phyloP scores from a whole-genome alignment of 2,113 vertebrate species.

The Orcinus orca region DNA sequence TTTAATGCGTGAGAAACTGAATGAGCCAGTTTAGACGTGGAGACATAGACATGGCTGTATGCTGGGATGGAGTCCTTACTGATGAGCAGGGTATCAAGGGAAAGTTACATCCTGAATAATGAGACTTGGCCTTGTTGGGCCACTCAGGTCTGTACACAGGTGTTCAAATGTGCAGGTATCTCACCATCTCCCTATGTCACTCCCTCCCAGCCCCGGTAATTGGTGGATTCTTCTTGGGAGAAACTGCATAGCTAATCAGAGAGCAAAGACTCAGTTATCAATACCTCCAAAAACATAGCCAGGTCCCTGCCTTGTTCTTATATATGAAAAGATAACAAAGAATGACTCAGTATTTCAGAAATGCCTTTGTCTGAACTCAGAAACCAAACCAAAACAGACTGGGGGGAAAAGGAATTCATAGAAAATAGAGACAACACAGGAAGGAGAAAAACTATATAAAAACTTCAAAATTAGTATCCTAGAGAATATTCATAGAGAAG shows the following conservation, averaged over 20 bases:
- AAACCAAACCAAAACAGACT: background rate
- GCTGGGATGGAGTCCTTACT: background rate
- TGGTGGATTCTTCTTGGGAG: background rate
- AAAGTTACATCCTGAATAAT: background rate
- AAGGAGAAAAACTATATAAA: background rate
- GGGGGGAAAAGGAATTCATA: background rate
- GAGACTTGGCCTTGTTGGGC: background rate
- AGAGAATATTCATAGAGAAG: background rate
- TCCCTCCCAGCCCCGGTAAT: background rate
- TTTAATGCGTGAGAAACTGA: background rate
- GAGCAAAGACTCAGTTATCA: background rate
- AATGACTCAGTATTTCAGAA: background rate
- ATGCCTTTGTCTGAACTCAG: background rate
- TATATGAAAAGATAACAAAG: background rate
- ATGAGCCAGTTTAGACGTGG: background rate
- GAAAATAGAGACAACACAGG: background rate
- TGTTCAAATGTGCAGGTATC: background rate
- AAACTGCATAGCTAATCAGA: background rate
- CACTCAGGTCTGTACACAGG: background rate
- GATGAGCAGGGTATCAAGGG: background rate
- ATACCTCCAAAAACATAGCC: background rate
- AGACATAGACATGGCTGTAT: background rate
- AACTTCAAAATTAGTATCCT: background rate
- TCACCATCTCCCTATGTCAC: background rate
- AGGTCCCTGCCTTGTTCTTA: background rate